These are phyloP conservation scores for Pachyuromys duprasi DNA, from an alignment of 2,797 vertebrate genomes.

Conservation along the genomic window DNA sequence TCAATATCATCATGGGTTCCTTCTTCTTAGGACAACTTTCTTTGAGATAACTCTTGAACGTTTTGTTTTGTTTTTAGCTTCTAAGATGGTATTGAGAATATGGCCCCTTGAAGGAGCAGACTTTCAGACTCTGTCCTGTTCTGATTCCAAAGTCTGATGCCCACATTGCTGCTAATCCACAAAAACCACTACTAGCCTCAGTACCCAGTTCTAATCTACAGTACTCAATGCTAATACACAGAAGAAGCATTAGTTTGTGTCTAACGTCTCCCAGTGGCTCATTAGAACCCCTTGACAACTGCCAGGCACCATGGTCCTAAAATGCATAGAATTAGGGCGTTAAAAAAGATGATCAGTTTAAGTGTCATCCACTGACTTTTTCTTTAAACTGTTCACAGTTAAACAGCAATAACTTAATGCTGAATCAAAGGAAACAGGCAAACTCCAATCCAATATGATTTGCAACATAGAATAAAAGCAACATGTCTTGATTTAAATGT, in stretches of 20 bases:
- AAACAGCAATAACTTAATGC: constrained; percentile 44
- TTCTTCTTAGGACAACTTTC: not conserved
- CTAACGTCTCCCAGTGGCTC: not conserved
- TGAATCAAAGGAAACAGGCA: constrained; percentile 70
- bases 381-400: constrained; percentile 1
- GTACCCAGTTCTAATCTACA: too few relatives aligned
- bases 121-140: not conserved
- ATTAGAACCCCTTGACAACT: not conserved
- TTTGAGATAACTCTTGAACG: not conserved
- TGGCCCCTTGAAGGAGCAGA: not conserved
- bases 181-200: not conserved
- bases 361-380: constrained; percentile 19
- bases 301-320: not conserved
- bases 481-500: constrained; percentile 77
- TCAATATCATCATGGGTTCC: not conserved
- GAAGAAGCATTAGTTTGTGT: not conserved
- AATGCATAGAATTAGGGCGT: not conserved
- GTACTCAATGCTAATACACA: not conserved
- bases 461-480: constrained; percentile 75
- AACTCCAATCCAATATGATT: constrained; percentile 73
- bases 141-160: not conserved
- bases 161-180: not conserved
- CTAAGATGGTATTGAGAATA: constrained; percentile 15
- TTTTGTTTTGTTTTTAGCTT: not conserved
- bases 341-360: constrained; percentile 5